Base-by-base conservation (phyloP, 1,140 invertebrate genomes). In the Pogonognathellus flavescens region DNA sequence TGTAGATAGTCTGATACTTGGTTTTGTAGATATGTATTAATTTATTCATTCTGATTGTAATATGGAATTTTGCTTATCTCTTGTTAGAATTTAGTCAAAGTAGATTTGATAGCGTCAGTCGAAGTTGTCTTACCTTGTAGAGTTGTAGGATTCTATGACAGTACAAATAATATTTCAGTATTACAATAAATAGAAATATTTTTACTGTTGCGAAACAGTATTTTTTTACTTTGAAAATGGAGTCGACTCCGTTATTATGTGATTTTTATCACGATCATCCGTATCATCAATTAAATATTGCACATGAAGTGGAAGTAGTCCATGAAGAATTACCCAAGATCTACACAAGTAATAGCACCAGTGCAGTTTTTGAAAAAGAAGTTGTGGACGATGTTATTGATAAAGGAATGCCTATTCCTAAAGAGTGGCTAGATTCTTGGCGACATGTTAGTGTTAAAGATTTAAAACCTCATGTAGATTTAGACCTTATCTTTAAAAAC, bases 251-350 rank as follows among this genome's bases (percentile, higher is more conserved):
- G 16, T 76, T 76, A n/a, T n/a, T n/a, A 18, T 76, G 16, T n/a
- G 70, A 76, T 50, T 76, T 76, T 76, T 76, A 76, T 76, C 70
- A 76, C 49, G 70, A 76, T 76, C 70, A 76, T 50, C 70, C 70
- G 6, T 76, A 76, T 31, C 70, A 76, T 76, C 70, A 76, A 50
- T 76, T 76, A 31, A 76, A 76, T 49, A 76, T 76, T 13, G 70
- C 22, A 8, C 70, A 76, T 18, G 70, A 76, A 18, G 70, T 76
- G 0, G 70, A 76, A 76, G 70, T 76, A 49, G 41, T 76, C 2
- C 70, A 76, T 50, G 70, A 76, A 18, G 70, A 76, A 4, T 7
- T 76, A 6, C 16, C 8, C n/a, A 76, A 76, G 70, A 76, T n/a
- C 49, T 76, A 49, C 49, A 16, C 14, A 2, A 16, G 5, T 7